Evolutionary conservation across 2,888 invertebrate genomes (phyloP), one percentile per base, ranked within the genome.

Genomic region (Parnassius orleans): DNA sequence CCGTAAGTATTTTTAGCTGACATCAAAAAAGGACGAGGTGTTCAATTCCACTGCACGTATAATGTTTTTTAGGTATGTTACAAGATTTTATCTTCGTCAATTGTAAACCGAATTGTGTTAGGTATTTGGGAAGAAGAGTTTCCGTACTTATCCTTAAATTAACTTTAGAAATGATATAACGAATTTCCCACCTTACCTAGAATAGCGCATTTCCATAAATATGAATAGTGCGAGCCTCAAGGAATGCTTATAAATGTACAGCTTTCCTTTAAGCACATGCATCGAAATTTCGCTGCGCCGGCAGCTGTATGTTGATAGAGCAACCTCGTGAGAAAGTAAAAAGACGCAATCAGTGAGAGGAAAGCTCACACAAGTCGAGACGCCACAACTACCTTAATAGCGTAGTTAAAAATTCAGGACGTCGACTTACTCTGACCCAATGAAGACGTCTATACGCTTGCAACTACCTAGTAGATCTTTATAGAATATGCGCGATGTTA

Each of bases 351-450:
- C 85, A 85, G 71, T 79, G 81, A 83, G 81, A 84, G 84, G 88
- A 90, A 87, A 86, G 90, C 81, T 71, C 75, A 76, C 76, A 75
- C 71, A 77, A 71, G 73, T 73, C 69, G 72, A 77, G 72, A 74
- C 66, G 68, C 65, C 75, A 69, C 70, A 71, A 72, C 65, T 71
- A 73, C 72, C 80, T 81, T 90, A 86, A 91, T 89, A 75, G 84
- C 80, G 77, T 84, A 77, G 77, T 90, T 86, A 90, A 90, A 87
- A 84, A 90, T 91, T 88, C 90, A 90, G 88, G 87, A 86, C 81
- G 78, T 72, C 71, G 61, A 71, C 74, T 57, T 63, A 65, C 73
- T 79, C 68, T 87, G 90, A 87, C 89, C 87, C 73, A 87, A 76
- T 87, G 75, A 66, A 66, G 70, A 61, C 61, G 68, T 15, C 68